Percentiles rank a stretch among this genome's conserved stretches.
phyloP scores from a whole-genome alignment of 2,113 vertebrate species.

The Philantomba maxwellii region DNA sequence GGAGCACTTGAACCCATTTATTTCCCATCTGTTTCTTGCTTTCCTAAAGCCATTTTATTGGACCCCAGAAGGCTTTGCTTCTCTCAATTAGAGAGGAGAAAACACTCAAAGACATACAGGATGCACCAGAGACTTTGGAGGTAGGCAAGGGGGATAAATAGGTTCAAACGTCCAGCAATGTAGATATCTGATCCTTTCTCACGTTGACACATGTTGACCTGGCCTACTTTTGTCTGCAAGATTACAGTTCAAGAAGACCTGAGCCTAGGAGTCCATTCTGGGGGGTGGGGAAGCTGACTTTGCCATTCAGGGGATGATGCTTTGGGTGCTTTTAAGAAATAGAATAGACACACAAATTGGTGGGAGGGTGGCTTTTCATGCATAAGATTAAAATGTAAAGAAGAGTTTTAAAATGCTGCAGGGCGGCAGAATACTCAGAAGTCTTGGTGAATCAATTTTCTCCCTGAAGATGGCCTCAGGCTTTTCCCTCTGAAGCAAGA shows the following conservation, averaged over 20 bases:
- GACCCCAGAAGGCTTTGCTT: slow-evolving; percentile 50
- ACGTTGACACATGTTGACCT: background rate
- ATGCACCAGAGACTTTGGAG: slow-evolving; percentile 26
- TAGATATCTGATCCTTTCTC: background rate
- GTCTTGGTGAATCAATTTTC: background rate
- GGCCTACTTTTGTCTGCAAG: background rate
- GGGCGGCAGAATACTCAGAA: background rate
- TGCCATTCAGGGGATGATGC: background rate
- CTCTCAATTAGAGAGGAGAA: slow-evolving; percentile 52
- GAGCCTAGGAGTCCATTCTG: background rate
- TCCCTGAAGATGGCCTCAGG: background rate
- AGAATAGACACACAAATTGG: background rate
- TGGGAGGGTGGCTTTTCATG: background rate
- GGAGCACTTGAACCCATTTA: slow-evolving; percentile 59
- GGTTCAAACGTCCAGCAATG: slow-evolving; percentile 14
- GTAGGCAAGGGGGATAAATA: slow-evolving; percentile 44
- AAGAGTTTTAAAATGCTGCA: background rate
- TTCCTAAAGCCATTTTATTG: slow-evolving; percentile 62
- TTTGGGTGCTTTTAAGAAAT: background rate
- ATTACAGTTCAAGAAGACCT: background rate
- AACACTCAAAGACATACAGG: slow-evolving; percentile 45
- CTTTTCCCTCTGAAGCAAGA: slow-evolving; percentile 9
- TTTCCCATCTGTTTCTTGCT: slow-evolving; percentile 67
- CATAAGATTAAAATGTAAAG: background rate
- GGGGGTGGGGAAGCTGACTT: background rate